Base-by-base conservation (phyloP, 2,113 vertebrate species). In the Tricholaema leucomelas region DNA sequence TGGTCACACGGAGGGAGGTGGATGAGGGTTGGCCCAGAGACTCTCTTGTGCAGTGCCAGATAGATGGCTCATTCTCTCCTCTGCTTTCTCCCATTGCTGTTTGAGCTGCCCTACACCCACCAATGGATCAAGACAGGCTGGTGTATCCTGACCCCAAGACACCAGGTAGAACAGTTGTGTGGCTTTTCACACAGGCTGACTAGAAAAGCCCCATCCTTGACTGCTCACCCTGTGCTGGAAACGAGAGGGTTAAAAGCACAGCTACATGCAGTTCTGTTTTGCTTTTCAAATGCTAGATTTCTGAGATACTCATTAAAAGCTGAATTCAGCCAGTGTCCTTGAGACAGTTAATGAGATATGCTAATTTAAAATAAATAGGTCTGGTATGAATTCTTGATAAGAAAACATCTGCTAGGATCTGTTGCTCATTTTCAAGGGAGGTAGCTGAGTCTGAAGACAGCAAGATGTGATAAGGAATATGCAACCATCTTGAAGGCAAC, bases 281-380 rank as follows among this genome's bases (percentile, higher is more conserved):
- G 1, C 64, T 75, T 95, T 28, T 46, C 63, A 91, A 96, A 93
- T 55, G 79, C 60, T 50, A 93, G 72, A 83, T 92, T 96, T 96
- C 82, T 80, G 38, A 92, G 82, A 93, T 83, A 38, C 54, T 94
- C 96, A 95, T 96, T 95, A 96, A 96, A 96, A 96, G 94, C 96
- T 88, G 77, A 95, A 96, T 97, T 96, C 90, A 92, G 74, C 91
- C 91, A 93, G 69, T 96, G 96, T 97, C 95, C 96, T 97, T 97
- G 97, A 97, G 91, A 96, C 90, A 96, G 94, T 96, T 98, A 98
- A 98, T 97, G 93, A 97, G 96, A 97, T 97, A 97, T 96, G 97
- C 95, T 97, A 98, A 98, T 97, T 97, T 92, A 46, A 87, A 88
- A 97, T 96, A 97, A 97, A 97, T 97, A 97, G 59, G 76, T 91